Percentiles rank a stretch among this genome's conserved stretches.
phyloP scores from a whole-genome alignment of 2,113 vertebrate genomes.

The Lepisosteus oculatus region DNA sequence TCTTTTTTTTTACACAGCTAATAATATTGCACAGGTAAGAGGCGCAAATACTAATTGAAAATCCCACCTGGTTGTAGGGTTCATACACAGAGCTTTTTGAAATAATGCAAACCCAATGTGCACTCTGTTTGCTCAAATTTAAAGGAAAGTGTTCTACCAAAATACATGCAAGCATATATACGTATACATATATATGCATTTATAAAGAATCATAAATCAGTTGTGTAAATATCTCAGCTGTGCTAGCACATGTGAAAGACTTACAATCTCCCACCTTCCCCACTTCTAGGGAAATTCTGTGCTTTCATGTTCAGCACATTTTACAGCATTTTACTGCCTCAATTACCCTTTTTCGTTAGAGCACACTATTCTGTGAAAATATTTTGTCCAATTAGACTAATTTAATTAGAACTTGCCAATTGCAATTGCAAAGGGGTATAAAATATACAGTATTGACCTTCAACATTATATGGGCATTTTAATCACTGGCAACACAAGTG shows the following conservation, averaged over 20 bases:
- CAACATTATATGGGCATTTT: too few relatives aligned
- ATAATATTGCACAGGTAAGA: conserved; percentile 46
- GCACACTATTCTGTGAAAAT: too few relatives aligned
- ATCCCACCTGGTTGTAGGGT: conserved; percentile 19
- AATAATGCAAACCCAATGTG: conserved; percentile 19
- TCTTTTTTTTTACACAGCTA: conserved; percentile 33
- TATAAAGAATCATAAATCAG: conserved; percentile 9
- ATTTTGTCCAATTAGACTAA: too few relatives aligned
- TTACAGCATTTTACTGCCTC: too few relatives aligned
- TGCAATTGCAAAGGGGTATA: too few relatives aligned
- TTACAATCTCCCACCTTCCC: background rate
- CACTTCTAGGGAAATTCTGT: background rate
- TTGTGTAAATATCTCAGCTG: conserved; percentile 23
- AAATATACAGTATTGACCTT: too few relatives aligned
- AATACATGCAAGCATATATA: conserved; percentile 11
- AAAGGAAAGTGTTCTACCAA: conserved; percentile 9
- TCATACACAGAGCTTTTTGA: conserved; percentile 24
- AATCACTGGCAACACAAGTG: too few relatives aligned
- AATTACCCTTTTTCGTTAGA: too few relatives aligned
- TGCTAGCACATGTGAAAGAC: background rate
- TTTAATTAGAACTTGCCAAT: too few relatives aligned
- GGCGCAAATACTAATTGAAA: conserved; percentile 32
- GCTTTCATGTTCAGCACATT: background rate
- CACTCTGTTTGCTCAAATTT: conserved; percentile 24
- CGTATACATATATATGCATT: conserved; percentile 15